Base-by-base conservation (phyloP, 2,113 vertebrate species). In the Synodontis membranacea region DNA sequence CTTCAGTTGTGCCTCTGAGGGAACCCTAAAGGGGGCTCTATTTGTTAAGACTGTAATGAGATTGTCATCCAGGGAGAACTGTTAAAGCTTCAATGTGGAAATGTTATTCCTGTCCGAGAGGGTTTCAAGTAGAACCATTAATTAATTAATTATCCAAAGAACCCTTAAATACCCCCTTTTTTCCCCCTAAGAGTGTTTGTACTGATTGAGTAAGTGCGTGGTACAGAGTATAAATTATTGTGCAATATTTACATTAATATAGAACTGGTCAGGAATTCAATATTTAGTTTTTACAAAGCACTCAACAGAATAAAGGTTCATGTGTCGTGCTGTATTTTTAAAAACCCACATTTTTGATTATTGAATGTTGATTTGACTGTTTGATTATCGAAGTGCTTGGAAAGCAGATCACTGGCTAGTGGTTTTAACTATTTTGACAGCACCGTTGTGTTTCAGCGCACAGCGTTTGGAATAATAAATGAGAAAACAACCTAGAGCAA, bases 371-470 rank as follows among this genome's bases (percentile, higher is more conserved):
- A n/a, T n/a, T n/a, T 15, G 60, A 28, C 37, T 74, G 85, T 83
- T 78, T 87, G 80, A 89, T 88, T 87, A 91, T 84, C 79, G 54
- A 44, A 34, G 66, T 50, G 39, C 64, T 37, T 8, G 34, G 42
- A 42, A 75, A 58, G 28, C 14, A 23, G 28, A 83, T 70, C 83
- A 23, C 12, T 56, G 31, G 17, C 46, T 39, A 3, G 21, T 46
- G 68, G 7, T 48, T 64, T 48, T 6, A 75, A 37, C 1, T 50
- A 15, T 78, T 85, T 34, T 52, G 28, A 46, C 42, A 46, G 12
- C 62, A 74, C 9, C 28, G 62, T 15, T 72, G 48, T 48, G 56
- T 37, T 34, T 66, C 11, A 5, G 48, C n/a, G 7, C 31, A 10
- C 74, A 7, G 56, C 31, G 11, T 50, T 58, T 10, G 17, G 23